Conservation (phyloP, 2,888 invertebrate species). For the Stenurella melanura region DNA sequence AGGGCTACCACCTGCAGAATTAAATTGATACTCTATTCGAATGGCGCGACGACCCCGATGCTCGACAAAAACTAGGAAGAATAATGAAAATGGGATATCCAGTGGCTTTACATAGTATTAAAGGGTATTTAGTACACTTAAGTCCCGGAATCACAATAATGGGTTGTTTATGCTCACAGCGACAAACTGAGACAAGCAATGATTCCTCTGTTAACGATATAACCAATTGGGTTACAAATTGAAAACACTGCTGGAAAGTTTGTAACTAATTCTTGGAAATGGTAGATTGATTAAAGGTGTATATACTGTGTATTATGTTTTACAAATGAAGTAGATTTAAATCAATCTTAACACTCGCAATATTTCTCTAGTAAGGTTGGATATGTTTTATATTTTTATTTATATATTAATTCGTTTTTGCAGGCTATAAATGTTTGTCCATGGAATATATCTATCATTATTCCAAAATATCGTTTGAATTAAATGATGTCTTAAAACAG, state of each 20-base stretch:
- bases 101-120: conserved; percentile 13
- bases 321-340: no score
- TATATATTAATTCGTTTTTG: no score
- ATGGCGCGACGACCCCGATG: conserved; percentile 43
- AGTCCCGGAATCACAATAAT: background rate
- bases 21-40: conserved; percentile 52
- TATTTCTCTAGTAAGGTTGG: no score
- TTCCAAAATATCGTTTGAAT: no score
- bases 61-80: conserved; percentile 19
- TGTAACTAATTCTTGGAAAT: no score
- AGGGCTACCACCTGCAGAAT: conserved; percentile 58
- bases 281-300: no score
- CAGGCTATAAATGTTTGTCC: no score
- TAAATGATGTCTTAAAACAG: no score
- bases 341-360: no score
- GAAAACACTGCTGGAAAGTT: background rate
- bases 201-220: background rate
- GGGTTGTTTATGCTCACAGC: background rate
- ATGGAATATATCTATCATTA: no score
- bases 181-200: background rate
- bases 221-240: background rate
- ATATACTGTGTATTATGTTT: no score
- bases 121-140: background rate
- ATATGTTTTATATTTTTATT: no score
- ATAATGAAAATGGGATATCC: conserved; percentile 3